Percentiles rank a stretch among this genome's conserved stretches.
Evolutionary conservation across 2,888 invertebrate species (phyloP).

Genomic region (Pachymerium ferrugineum): DNA sequence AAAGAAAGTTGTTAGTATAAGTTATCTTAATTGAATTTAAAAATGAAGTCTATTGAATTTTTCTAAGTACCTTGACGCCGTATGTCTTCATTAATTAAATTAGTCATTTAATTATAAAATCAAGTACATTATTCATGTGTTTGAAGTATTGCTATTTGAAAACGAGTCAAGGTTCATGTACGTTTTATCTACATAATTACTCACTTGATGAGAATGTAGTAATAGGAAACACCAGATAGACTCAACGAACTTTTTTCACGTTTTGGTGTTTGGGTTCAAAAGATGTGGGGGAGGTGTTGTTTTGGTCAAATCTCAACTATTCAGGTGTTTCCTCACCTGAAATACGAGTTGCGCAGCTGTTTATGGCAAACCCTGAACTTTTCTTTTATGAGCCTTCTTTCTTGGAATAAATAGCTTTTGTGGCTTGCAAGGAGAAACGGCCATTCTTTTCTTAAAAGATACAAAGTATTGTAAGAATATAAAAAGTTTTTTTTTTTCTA

Average conservation of each 20-base stretch:
- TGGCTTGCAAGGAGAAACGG: not conserved
- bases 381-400: not conserved
- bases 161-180: not conserved
- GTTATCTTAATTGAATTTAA: no score
- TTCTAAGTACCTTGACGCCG: not conserved
- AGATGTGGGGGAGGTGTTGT: slow-evolving; percentile 17
- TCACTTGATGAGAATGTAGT: not conserved
- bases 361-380: slow-evolving; percentile 11
- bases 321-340: slow-evolving; percentile 27
- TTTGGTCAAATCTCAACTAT: slow-evolving; percentile 12
- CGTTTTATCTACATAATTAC: not conserved
- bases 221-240: not conserved
- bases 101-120: not conserved
- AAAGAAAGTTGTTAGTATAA: no score
- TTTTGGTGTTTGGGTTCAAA: not conserved
- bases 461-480: not conserved
- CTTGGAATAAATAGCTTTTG: slow-evolving; percentile 16
- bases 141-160: not conserved
- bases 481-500: not conserved
- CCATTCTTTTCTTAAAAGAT: not conserved
- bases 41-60: no score
- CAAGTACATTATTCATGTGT: not conserved
- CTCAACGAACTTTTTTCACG: not conserved
- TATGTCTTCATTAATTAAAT: not conserved
- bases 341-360: slow-evolving; percentile 20